These are phyloP conservation scores for Protaetia brevitarsis DNA, from an alignment of 1,140 invertebrate species.

Conservation along the genomic window DNA sequence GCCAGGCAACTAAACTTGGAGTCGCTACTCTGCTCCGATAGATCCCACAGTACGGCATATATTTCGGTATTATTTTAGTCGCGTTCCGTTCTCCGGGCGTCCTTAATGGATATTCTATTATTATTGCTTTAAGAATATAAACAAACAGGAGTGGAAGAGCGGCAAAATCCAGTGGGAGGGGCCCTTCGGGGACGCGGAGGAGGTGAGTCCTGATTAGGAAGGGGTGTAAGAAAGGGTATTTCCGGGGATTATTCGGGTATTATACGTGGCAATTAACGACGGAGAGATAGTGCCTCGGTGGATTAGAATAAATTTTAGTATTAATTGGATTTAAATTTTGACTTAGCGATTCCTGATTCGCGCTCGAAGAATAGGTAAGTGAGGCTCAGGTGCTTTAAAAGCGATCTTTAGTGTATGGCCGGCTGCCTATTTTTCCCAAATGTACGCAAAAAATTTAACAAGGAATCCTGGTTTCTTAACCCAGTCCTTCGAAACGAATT, in stretches of 20 bases:
- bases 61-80: not conserved
- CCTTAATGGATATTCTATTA: conserved; percentile 18
- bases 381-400: no score
- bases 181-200: not conserved
- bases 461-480: no score
- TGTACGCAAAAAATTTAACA: no score
- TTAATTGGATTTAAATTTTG: not conserved
- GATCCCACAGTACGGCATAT: not conserved
- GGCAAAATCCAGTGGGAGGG: not conserved
- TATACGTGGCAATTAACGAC: not conserved
- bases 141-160: no score
- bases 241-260: conserved; percentile 1
- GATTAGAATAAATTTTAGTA: conserved; percentile 1
- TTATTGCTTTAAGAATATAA: conserved; percentile 19
- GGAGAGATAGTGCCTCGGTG: not conserved
- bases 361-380: not conserved
- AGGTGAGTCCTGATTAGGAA: not conserved
- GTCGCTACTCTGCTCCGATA: not conserved
- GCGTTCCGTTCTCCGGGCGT: not conserved
- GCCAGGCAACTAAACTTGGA: no score
- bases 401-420: no score
- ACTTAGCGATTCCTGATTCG: not conserved
- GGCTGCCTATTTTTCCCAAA: no score
- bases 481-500: no score
- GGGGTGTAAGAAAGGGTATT: not conserved